Base-by-base conservation (phyloP, 2,888 invertebrate species). In the Penaeus monodon region DNA sequence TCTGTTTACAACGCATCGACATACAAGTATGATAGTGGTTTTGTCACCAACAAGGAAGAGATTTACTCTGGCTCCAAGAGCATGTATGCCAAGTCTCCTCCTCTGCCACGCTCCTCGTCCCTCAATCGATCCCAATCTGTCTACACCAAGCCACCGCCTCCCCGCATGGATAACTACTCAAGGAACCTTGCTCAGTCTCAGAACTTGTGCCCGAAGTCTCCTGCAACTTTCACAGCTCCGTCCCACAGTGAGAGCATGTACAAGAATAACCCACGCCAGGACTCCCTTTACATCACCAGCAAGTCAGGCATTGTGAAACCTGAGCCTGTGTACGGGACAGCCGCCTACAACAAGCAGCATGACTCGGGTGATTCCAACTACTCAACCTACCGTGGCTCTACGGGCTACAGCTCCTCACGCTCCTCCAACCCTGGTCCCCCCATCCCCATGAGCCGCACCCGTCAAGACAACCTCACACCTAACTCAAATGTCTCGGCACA, bases 41-140 rank as follows among this genome's bases (percentile, higher is more conserved):
- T 80, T 64, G 63, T 38, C 38, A 64, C 81, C 49, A 85, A 81
- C 81, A 87, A 90, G 66, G 90, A 90, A 77, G 87, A 88, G n/a
- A 90, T 92, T 88, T 92, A 92, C 89, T 91, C 91, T 66, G 92
- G 92, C 81, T 92, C 92, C 70, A 92, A 92, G 90, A 92, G 92
- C 86, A 85, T 92, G 87, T 92, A 92, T 91, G 85, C 89, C 78
- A 86, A 80, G 68, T 89, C 89, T 74, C 89, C 89, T 17, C 88
- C 88, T 12, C n/a, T 88, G 27, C 83, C 88, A 29, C 80, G 89
- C 12, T 81, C 89, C 33, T 78, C 89, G 6, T 88, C 81, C 65
- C 76, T 88, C 6, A 85, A 84, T 84, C 87, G 90, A 20, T 90
- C 90, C 44, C 90, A 90, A 86, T 89, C 89, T 27, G 90, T 90